Evolutionary conservation across 2,888 invertebrate species (phyloP), one percentile per base, ranked within the genome.

Genomic region (Volucella zonaria): DNA sequence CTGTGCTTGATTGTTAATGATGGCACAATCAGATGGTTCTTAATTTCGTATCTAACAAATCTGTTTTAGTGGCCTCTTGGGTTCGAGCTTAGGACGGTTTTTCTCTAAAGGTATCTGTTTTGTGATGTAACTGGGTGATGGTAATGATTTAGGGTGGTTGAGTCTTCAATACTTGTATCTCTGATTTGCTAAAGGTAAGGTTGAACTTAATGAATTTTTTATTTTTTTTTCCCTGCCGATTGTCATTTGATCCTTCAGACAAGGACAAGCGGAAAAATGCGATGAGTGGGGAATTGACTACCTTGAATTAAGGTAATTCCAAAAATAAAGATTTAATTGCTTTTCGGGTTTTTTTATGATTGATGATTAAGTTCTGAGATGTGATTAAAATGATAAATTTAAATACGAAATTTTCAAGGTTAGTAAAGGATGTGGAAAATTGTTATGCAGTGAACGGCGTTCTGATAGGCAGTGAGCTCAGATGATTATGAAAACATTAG

Each of bases 1-100:
- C 83, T 75, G 73, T 79, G 74, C 52, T 61, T 80, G 80, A 83
- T 83, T 83, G 83, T 80, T 83, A 83, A 83, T 80, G 83, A 79
- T 75, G 75, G 70, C 66, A 73, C 75, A 83, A 83, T 83, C 66
- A 71, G 83, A 83, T 83, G 80, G 66, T 83, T 83, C 71, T 62
- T 80, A 83, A 83, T 80, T 79, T 67, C 45, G 54, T 83, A 70
- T 79, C 79, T 75, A 64, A 23, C 58, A 83, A 79, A 75, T 75
- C 75, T 67, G 61, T 64, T 78, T 73, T 52, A 74, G 67, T 64
- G 68, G 49, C 58, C 78, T 68, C 67, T 47, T 40, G 73, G 67
- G 68, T 68, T 79, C 23, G 64, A 71, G 66, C 38, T 68, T 70
- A 52, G 15, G 23, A 51, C 45, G 47, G 14, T 45, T 62, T 61